These are phyloP conservation scores for Cinclus cinclus DNA, from an alignment of 2,113 vertebrate species.

Conservation along the genomic window DNA sequence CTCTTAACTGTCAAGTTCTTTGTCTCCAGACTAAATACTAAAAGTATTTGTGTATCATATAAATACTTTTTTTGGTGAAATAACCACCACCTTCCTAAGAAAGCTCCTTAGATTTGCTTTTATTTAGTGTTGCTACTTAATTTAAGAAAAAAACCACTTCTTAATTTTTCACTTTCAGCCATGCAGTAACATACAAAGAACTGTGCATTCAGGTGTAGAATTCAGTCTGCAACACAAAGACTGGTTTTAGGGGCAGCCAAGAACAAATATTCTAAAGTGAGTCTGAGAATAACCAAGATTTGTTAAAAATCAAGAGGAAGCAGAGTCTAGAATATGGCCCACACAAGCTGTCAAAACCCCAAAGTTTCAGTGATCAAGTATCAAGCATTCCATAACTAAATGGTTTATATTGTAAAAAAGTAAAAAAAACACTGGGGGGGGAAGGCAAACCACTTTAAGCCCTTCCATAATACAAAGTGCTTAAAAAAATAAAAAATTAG, in stretches of 20 bases:
- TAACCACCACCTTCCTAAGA: neutral
- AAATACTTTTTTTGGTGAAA: neutral
- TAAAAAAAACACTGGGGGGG: neutral
- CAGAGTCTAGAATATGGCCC: neutral
- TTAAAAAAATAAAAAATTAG: accelerated
- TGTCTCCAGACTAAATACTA: neutral
- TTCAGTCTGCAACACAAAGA: neutral
- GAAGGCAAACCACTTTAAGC: neutral
- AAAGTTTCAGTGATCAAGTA: neutral
- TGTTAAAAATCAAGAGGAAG: neutral
- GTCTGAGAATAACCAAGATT: neutral
- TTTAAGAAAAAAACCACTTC: neutral
- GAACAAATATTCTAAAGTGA: neutral
- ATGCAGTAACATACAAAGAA: neutral
- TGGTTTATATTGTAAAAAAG: neutral
- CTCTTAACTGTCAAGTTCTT: neutral
- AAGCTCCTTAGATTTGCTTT: neutral
- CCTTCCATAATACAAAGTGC: neutral
- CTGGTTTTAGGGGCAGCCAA: neutral
- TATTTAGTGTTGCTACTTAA: neutral
- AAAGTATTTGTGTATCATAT: neutral
- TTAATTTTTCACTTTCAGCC: neutral
- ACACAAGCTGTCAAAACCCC: neutral
- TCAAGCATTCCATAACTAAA: neutral
- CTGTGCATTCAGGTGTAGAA: neutral